Percentiles rank a stretch among this genome's conserved stretches.
These are phyloP conservation scores for Oryzaephilus surinamensis DNA, from an alignment of 1,140 invertebrate genomes.

Conservation along the genomic window DNA sequence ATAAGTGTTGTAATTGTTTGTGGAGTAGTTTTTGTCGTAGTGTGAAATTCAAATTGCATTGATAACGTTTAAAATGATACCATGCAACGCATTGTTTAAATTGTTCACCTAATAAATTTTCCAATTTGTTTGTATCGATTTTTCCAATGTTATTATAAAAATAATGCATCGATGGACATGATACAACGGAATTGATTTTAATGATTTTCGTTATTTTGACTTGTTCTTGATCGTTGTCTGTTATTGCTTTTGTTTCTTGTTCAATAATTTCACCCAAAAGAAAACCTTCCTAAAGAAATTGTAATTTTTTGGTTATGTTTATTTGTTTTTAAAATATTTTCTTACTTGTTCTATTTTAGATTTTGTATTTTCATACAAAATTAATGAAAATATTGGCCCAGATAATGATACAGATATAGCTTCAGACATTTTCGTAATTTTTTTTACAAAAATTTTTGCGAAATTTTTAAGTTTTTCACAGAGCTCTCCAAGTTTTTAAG, in stretches of 20 bases:
- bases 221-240: constrained; percentile 15
- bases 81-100: constrained; percentile 13
- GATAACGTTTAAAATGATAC: constrained; percentile 13
- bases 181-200: constrained; percentile 11
- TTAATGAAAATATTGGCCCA: constrained; percentile 12
- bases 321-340: neutral
- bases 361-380: constrained; percentile 15
- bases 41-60: constrained; percentile 13
- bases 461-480: too few relatives aligned
- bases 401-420: constrained; percentile 12
- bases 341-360: constrained; percentile 13
- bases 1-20: constrained; percentile 14
- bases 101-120: constrained; percentile 9
- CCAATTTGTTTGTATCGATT: constrained; percentile 9
- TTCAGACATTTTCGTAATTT: constrained; percentile 10
- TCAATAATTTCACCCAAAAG: constrained; percentile 14
- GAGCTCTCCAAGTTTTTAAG: too few relatives aligned
- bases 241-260: constrained; percentile 15
- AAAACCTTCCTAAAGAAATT: constrained; percentile 17
- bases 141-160: constrained; percentile 15
- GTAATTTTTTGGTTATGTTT: too few relatives aligned
- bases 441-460: too few relatives aligned
- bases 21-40: constrained; percentile 16
- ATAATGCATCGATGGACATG: constrained; percentile 11
- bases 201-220: constrained; percentile 9